Evolutionary conservation across 2,797 vertebrate genomes (phyloP), one percentile per base, ranked within the genome.

Genomic region (Arnoldichthys spilopterus): DNA sequence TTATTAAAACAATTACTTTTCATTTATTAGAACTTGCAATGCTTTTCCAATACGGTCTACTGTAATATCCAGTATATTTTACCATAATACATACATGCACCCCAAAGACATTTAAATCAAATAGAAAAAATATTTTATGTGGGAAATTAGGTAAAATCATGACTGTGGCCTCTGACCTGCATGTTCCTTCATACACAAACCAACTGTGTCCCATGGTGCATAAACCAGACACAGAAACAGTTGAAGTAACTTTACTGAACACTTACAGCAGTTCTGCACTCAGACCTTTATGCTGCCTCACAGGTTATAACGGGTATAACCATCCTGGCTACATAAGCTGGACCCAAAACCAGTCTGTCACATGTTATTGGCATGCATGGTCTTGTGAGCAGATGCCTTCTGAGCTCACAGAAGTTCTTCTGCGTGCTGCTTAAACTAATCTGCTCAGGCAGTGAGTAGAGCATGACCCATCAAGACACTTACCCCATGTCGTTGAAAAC

Each of bases 401-500:
- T n/a, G 73, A 56, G 28, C 67, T 30, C 32, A 3, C 16, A 66
- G 34, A 72, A 81, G 56, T 81, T 81, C 64, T 24, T 28, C 43
- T 3, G 43, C n/a, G n/a, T 63, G 59, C 30, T 74, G 68, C 67
- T 37, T 51, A 47, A 79, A 34, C 51, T 53, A 72, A 37, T 24
- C 34, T 40, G 34, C 62, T 40, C 62, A 40, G 58, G 49, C 54
- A 2, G 24, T 6, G 18, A 30, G 56, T 43, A 15, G 34, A 22
- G 49, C 34, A 26, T 20, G 18, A 6, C 13, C 32, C 6, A n/a
- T 45, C 47, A 67, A 63, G 54, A 53, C 74, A 87, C 92, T 93
- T 74, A 93, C 92, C 92, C 89, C 92, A 92, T 94, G 30, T 90
- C 89, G 80, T 74, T 87, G 78, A 80, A 62, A 86, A 86, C 30